A percentile compares a stretch with the other conserved stretches of the same genome.
phyloP scores from a whole-genome alignment of 2,797 vertebrate species.

The Uromys caudimaculatus region DNA sequence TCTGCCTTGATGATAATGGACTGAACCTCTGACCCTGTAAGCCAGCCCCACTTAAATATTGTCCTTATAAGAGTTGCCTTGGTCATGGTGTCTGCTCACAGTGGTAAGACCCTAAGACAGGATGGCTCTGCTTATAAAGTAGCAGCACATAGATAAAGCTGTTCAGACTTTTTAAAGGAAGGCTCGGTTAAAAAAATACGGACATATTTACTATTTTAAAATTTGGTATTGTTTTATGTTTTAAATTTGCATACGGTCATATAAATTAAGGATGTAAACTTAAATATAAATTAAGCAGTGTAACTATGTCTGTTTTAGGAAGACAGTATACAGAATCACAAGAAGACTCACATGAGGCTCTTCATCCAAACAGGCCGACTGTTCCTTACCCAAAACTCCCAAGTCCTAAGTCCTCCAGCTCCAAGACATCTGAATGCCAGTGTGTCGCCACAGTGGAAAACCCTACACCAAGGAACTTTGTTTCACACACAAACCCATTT shows the following conservation, averaged over 20 bases:
- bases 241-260: background rate
- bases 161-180: background rate
- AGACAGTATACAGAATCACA: background rate
- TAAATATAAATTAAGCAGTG: background rate
- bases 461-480: background rate
- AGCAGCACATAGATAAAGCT: background rate
- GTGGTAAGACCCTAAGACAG: no score
- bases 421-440: background rate
- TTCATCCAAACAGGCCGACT: background rate
- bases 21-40: no score
- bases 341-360: background rate
- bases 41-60: no score
- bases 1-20: no score
- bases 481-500: background rate
- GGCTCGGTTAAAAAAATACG: background rate
- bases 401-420: background rate
- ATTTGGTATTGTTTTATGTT: background rate
- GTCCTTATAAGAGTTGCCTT: no score
- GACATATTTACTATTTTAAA: background rate
- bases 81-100: no score
- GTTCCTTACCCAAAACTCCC: background rate
- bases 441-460: background rate
- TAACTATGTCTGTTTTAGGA: slow-evolving; percentile 10
- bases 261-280: background rate
- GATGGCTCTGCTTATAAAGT: background rate